Evolutionary conservation across 2,797 vertebrate genomes (phyloP).

Genomic region (Holocentrus rufus): DNA sequence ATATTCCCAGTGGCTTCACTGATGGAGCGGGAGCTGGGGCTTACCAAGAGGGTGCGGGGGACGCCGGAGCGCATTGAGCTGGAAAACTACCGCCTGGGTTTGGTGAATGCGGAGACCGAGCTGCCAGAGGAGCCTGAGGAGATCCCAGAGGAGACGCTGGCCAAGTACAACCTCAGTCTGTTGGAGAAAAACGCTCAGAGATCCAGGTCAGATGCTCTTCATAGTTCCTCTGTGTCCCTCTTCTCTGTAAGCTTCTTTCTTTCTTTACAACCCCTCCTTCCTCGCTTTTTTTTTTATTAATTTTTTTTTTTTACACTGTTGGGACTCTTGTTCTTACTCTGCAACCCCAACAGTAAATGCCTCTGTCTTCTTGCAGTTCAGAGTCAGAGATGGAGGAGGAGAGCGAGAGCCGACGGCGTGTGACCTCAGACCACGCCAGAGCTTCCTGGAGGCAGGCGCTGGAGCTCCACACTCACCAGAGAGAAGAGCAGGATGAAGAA

Average conservation of each 20-base stretch:
- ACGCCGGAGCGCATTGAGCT: constrained; percentile 91
- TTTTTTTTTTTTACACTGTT: too few species aligned
- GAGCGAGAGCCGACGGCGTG: constrained; percentile 77
- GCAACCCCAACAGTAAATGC: neutral
- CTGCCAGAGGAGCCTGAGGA: constrained; percentile 81
- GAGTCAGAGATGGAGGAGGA: constrained; percentile 86
- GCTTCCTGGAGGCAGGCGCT: constrained; percentile 41
- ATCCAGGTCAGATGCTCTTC: constrained; percentile 37
- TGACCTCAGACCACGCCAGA: constrained; percentile 76
- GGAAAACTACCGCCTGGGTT: constrained; percentile 85
- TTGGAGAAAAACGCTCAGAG: constrained; percentile 66
- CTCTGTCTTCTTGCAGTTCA: constrained; percentile 81
- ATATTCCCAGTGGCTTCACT: constrained; percentile 82
- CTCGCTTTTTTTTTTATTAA: neutral
- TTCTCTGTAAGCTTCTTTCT: constrained; percentile 6
- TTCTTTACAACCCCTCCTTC: neutral
- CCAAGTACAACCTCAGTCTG: constrained; percentile 88
- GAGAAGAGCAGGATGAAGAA: constrained; percentile 73
- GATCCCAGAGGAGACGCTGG: constrained; percentile 89
- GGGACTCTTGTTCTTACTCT: neutral
- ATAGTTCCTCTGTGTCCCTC: neutral
- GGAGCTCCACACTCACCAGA: constrained; percentile 55
- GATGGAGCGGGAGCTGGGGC: constrained; percentile 81
- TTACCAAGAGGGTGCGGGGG: constrained; percentile 84
- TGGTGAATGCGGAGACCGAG: constrained; percentile 72